phyloP scores from a whole-genome alignment of 2,797 vertebrate species.

The Cyclopterus lumpus region DNA sequence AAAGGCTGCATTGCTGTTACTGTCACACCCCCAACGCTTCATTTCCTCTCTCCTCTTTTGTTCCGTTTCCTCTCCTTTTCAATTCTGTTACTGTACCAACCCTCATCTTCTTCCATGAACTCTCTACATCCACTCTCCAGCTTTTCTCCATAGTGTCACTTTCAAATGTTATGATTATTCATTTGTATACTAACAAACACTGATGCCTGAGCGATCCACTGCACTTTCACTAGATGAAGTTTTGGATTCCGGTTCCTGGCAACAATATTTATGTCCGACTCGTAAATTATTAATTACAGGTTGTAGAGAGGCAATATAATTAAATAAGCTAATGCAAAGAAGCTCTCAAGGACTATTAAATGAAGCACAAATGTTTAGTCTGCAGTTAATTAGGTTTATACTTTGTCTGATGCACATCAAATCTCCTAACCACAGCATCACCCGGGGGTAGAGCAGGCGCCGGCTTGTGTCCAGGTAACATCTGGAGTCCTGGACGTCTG shows the following conservation, averaged over 20 bases:
- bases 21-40: slow-evolving; percentile 37
- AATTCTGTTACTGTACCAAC: slow-evolving; percentile 25
- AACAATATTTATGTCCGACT: slow-evolving; percentile 53
- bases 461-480: slow-evolving; percentile 44
- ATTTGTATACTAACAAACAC: slow-evolving; percentile 34
- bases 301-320: slow-evolving; percentile 64
- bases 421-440: slow-evolving; percentile 43
- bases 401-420: slow-evolving; percentile 56
- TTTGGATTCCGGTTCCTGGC: slow-evolving; percentile 51
- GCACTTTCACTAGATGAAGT: slow-evolving; percentile 35
- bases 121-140: slow-evolving; percentile 12
- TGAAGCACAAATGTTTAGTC: slow-evolving; percentile 68
- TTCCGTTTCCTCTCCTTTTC: slow-evolving; percentile 41
- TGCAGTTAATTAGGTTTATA: slow-evolving; percentile 67
- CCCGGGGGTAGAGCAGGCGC: slow-evolving; percentile 23
- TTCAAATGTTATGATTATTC: slow-evolving; percentile 33
- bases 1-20: slow-evolving; percentile 45
- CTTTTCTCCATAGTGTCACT: slow-evolving; percentile 25
- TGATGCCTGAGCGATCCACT: slow-evolving; percentile 34
- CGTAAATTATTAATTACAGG: slow-evolving; percentile 74
- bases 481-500: slow-evolving; percentile 17
- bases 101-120: slow-evolving; percentile 21
- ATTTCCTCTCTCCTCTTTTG: slow-evolving; percentile 52
- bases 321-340: slow-evolving; percentile 72
- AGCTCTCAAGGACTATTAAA: slow-evolving; percentile 70